Evolutionary conservation across 2,113 vertebrate genomes (phyloP).

Genomic region (Carassius gibelio): DNA sequence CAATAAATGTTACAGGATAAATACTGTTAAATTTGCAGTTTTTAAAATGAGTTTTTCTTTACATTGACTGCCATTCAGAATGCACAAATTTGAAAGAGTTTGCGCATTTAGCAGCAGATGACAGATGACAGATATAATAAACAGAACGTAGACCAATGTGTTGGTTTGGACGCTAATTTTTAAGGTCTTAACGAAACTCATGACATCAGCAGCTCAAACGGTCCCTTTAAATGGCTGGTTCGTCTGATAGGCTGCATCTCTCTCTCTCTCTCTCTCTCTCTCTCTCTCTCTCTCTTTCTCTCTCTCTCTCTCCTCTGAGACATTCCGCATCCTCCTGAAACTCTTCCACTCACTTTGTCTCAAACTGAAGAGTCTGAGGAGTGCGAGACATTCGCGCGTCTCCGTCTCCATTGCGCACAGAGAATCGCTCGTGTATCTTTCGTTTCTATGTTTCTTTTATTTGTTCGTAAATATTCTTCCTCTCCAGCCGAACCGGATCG

Average conservation of each 20-base stretch:
- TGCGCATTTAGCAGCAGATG: not conserved
- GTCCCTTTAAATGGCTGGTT: conserved; percentile 40
- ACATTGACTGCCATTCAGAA: not conserved
- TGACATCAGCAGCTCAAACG: conserved; percentile 20
- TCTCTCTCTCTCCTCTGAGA: conserved; percentile 58
- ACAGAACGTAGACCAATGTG: no score
- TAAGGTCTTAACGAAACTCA: not conserved
- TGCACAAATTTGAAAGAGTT: not conserved
- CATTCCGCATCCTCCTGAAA: conserved; percentile 69
- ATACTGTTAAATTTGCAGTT: no score
- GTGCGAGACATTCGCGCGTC: not conserved
- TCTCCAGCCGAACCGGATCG: not conserved
- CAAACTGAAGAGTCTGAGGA: conserved; percentile 49
- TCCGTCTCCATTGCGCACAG: conserved; percentile 20
- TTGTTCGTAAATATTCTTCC: not conserved
- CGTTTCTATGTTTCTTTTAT: conserved; percentile 4
- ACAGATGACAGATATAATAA: not conserved
- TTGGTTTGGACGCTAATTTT: no score
- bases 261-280: conserved; percentile 46
- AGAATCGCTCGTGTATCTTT: not conserved
- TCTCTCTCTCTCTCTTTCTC: conserved; percentile 29
- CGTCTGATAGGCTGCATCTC: conserved; percentile 33
- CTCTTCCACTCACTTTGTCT: conserved; percentile 61
- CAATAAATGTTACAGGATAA: no score
- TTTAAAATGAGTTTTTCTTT: no score